These are phyloP conservation scores for Creontiades dilutus DNA, from an alignment of 2,888 invertebrate species.

Conservation along the genomic window DNA sequence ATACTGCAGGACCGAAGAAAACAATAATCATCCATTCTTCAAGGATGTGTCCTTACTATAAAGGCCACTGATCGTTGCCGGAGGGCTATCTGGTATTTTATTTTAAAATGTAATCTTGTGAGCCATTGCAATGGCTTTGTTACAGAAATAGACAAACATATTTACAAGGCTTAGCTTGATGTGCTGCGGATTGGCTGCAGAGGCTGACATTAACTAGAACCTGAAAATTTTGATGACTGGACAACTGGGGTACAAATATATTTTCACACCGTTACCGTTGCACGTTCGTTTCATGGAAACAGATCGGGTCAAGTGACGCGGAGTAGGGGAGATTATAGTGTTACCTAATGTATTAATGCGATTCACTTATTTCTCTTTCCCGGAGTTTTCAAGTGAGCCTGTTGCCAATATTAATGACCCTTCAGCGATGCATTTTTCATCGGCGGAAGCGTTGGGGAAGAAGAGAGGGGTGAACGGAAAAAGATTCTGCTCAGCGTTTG, in stretches of 20 bases:
- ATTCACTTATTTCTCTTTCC: constrained; percentile 38
- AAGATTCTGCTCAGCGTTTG: constrained; percentile 38
- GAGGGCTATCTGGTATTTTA: no score
- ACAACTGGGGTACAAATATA: neutral
- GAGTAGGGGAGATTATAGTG: constrained; percentile 1
- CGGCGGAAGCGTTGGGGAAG: neutral
- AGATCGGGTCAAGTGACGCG: neutral
- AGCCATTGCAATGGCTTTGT: no score
- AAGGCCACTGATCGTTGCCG: no score
- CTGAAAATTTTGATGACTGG: neutral
- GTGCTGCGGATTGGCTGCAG: no score
- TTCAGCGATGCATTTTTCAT: constrained; percentile 31
- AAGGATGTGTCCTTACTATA: no score
- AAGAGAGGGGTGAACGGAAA: constrained; percentile 4
- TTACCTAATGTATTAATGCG: constrained; percentile 1
- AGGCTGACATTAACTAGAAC: no score
- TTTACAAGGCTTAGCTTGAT: no score
- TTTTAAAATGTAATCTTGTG: no score
- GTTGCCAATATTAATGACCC: constrained; percentile 60
- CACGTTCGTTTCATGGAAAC: neutral
- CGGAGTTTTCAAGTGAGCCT: constrained; percentile 57
- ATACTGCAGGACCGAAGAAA: no score
- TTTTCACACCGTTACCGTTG: no score
- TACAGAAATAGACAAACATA: no score
- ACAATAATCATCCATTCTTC: no score